Evolutionary conservation across 2,113 vertebrate genomes (phyloP).

Genomic region (Sinocyclocheilus rhinocerous): DNA sequence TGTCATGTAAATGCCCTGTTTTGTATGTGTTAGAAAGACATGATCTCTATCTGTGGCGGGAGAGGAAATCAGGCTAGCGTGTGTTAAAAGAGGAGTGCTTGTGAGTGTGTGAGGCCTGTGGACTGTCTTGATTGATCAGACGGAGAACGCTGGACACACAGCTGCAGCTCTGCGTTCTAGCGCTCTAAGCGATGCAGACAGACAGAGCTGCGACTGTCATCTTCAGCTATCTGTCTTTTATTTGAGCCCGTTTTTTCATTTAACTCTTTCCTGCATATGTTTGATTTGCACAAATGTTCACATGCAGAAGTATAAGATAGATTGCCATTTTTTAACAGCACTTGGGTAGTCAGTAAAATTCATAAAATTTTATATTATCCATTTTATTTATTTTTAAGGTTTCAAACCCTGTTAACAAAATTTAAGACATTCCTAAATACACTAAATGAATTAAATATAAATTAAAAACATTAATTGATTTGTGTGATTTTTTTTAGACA

Average conservation of each 20-base stretch:
- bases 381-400: too few relatives aligned
- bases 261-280: not conserved
- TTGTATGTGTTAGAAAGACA: slow-evolving; percentile 63
- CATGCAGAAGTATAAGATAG: not conserved
- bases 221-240: not conserved
- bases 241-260: slow-evolving; percentile 10
- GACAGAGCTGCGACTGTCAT: slow-evolving; percentile 14
- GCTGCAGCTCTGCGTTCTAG: slow-evolving; percentile 51
- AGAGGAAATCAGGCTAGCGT: slow-evolving; percentile 33
- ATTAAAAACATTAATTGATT: not conserved
- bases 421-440: not conserved
- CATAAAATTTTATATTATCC: too few relatives aligned
- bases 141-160: slow-evolving; percentile 12
- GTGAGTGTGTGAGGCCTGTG: slow-evolving; percentile 29
- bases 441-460: not conserved
- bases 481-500: too few relatives aligned
- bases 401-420: not conserved
- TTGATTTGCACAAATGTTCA: not conserved
- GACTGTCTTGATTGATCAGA: slow-evolving; percentile 45
- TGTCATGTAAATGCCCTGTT: slow-evolving; percentile 72
- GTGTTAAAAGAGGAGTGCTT: slow-evolving; percentile 38
- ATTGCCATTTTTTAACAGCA: not conserved
- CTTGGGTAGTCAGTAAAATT: not conserved
- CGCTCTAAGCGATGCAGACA: slow-evolving; percentile 23
- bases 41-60: slow-evolving; percentile 44